Conservation (phyloP, 2,888 invertebrate species). For the Ophraella communa region DNA sequence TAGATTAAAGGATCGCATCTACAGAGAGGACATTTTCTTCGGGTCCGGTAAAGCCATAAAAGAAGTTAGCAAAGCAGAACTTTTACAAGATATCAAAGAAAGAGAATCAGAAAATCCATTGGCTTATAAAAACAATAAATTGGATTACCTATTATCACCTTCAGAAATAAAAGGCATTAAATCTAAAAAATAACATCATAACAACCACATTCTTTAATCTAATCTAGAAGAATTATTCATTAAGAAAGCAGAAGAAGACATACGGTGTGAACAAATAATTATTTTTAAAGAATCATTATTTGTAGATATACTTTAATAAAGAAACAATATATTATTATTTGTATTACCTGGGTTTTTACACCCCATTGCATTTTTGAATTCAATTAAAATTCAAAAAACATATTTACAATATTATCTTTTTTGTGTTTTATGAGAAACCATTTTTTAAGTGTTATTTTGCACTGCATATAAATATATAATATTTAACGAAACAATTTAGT, state of each 20-base stretch:
- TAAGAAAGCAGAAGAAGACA: neutral
- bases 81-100: constrained; percentile 61
- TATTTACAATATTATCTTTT: too few species aligned
- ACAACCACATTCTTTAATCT: neutral
- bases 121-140: constrained; percentile 58
- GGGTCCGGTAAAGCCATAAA: constrained; percentile 65
- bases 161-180: constrained; percentile 2
- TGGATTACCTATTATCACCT: constrained; percentile 45
- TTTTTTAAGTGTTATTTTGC: too few species aligned
- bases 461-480: too few species aligned
- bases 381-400: too few species aligned
- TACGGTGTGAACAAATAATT: neutral
- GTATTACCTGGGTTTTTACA: too few species aligned
- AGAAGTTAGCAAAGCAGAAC: constrained; percentile 62
- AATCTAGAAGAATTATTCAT: neutral
- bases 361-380: too few species aligned
- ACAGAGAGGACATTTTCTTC: constrained; percentile 72
- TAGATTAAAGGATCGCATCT: constrained; percentile 67
- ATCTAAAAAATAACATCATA: constrained; percentile 5
- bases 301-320: constrained; percentile 28
- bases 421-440: too few species aligned
- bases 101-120: constrained; percentile 61
- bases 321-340: too few species aligned
- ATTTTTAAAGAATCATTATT: neutral
- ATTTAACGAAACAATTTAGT: too few species aligned